Conservation (phyloP, 2,797 vertebrate genomes). For the Eulemur mongoz region DNA sequence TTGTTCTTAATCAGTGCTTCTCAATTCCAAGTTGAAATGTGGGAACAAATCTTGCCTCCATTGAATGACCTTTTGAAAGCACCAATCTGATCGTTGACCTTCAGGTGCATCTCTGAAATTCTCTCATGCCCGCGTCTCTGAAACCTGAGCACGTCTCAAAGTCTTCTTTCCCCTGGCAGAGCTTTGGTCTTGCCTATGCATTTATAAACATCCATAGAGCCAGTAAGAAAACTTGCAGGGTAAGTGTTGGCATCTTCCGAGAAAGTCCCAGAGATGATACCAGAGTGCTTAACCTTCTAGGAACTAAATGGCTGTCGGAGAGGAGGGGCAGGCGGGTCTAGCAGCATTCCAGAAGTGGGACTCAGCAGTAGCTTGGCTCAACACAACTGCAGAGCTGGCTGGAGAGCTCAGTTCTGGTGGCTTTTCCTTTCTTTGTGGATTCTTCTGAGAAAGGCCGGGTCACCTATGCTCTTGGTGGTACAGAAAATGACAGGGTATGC, state of each 20-base stretch:
- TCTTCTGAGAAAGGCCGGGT: background rate
- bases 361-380: background rate
- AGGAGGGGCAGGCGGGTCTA: rapidly evolving
- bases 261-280: background rate
- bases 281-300: background rate
- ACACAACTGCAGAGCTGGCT: no score
- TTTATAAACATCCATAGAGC: background rate
- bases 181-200: background rate
- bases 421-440: background rate
- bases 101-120: background rate
- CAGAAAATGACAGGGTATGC: background rate
- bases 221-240: rapidly evolving
- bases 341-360: background rate
- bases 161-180: background rate
- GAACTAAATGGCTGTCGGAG: no score
- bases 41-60: background rate
- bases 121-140: background rate
- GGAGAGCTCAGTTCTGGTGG: rapidly evolving
- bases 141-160: background rate
- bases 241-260: background rate
- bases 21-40: background rate
- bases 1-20: background rate
- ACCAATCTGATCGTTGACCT: background rate
- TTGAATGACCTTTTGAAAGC: background rate
- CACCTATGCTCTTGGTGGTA: background rate